Evolutionary conservation across 1,140 invertebrate genomes (phyloP), one percentile per base, ranked within the genome.

Genomic region (Orius insidiosus): DNA sequence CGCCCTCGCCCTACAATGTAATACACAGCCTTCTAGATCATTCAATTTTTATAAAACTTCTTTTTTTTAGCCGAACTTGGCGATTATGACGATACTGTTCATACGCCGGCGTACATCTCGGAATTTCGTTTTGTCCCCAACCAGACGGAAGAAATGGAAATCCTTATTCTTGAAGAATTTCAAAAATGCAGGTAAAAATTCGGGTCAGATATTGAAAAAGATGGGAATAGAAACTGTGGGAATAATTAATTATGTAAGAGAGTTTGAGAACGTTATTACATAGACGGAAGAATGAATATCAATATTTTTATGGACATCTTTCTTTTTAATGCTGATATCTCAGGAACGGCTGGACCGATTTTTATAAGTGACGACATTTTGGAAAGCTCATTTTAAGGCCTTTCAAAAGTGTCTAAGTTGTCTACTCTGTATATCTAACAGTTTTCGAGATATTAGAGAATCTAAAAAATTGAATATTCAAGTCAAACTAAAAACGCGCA

Each of bases 91-190:
- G 75, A 78, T 15, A 67, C 84, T 47, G 68, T 85, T 16, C 94
- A 98, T 63, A 79, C 80, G 2, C 74, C 79, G 8, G 88, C 87
- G 14, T 95, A 95, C 60, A 82, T 97, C 19, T 96, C 92, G 1
- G 93, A 98, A 72, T 98, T 98, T 68, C 76, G 89, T 43, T 86
- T 99, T 61, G 69, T 96, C 46, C 76, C 88, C 13, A 87, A 90
- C 64, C 92, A 97, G 65, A 87, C 85, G 24, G 76, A 85, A 32
- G 85, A 92, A 58, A 67, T 97, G 53, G 93, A 97, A 64, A 68
- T 75, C 14, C 74, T 77, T 52, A 89, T 96, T 52, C 63, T 92
- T 6, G 86, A 94, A 51, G 85, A 90, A 58, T 95, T 80, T 76
- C 83, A 19, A 86, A 95, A 59, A 71, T 92, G 50, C 94, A 90